Conservation (phyloP, 2,888 invertebrate genomes). For the Calephelis perditalis region DNA sequence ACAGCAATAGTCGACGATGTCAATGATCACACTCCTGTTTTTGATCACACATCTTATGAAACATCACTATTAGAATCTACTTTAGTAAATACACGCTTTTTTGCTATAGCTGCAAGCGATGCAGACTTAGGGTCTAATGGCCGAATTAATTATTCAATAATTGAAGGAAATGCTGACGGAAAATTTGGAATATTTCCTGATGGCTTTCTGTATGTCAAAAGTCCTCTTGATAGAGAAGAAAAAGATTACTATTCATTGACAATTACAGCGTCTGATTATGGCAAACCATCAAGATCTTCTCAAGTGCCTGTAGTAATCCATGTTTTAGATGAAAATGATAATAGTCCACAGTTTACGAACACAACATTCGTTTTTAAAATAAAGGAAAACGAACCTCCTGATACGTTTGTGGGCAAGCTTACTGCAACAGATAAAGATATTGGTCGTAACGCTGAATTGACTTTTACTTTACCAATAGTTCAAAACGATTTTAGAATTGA, state of each 20-base stretch:
- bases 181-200: slow-evolving; percentile 97
- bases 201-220: slow-evolving; percentile 93
- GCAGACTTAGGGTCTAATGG: slow-evolving; percentile 91
- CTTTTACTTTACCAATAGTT: slow-evolving; percentile 85
- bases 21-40: slow-evolving; percentile 97
- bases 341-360: slow-evolving; percentile 94
- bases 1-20: slow-evolving; percentile 89
- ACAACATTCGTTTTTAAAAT: slow-evolving; percentile 93
- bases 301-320: slow-evolving; percentile 95
- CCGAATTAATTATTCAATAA: slow-evolving; percentile 87
- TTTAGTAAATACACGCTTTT: slow-evolving; percentile 93
- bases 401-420: slow-evolving; percentile 94
- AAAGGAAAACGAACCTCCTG: slow-evolving; percentile 91
- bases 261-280: slow-evolving; percentile 90
- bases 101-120: slow-evolving; percentile 93
- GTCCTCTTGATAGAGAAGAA: slow-evolving; percentile 91
- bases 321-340: slow-evolving; percentile 97
- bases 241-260: slow-evolving; percentile 94
- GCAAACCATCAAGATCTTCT: slow-evolving; percentile 86
- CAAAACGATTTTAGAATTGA: slow-evolving; percentile 93
- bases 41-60: slow-evolving; percentile 94
- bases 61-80: slow-evolving; percentile 94
- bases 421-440: slow-evolving; percentile 93
- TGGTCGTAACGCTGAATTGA: slow-evolving; percentile 93
- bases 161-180: slow-evolving; percentile 90